These are phyloP conservation scores for Sebastes fasciatus DNA, from an alignment of 2,113 vertebrate species.

Conservation along the genomic window DNA sequence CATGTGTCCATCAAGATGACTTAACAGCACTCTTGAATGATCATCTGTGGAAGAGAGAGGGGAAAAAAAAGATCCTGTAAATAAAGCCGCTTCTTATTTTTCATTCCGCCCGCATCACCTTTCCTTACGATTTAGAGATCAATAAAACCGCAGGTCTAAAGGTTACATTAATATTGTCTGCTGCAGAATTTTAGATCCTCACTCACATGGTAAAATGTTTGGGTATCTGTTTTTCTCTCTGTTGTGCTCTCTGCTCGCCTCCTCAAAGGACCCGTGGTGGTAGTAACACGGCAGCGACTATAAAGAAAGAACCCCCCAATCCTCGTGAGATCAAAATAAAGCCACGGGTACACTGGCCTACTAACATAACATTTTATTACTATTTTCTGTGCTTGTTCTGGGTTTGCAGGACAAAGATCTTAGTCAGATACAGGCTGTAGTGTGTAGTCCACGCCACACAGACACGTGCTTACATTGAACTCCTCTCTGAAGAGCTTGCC, in stretches of 20 bases:
- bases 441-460: slow-evolving; percentile 28
- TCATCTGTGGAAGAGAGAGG: slow-evolving; percentile 86
- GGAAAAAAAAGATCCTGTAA: slow-evolving; percentile 11
- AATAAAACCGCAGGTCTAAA: slow-evolving; percentile 49
- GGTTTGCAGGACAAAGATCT: slow-evolving; percentile 45
- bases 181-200: slow-evolving; percentile 43
- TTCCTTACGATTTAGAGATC: slow-evolving; percentile 50
- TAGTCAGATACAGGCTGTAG: not conserved
- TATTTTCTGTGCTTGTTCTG: slow-evolving; percentile 48
- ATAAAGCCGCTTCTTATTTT: slow-evolving; percentile 39
- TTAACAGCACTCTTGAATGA: slow-evolving; percentile 90
- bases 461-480: slow-evolving; percentile 88
- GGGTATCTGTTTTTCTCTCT: slow-evolving; percentile 97
- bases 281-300: slow-evolving; percentile 91
- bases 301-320: slow-evolving; percentile 63
- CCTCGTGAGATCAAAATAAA: slow-evolving; percentile 68
- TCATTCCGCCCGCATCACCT: slow-evolving; percentile 34
- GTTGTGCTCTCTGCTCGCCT: slow-evolving; percentile 94
- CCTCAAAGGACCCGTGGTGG: slow-evolving; percentile 90
- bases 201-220: slow-evolving; percentile 97
- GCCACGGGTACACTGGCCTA: slow-evolving; percentile 50
- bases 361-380: slow-evolving; percentile 63
- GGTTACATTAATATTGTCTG: slow-evolving; percentile 48
- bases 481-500: slow-evolving; percentile 94
- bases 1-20: slow-evolving; percentile 84